phyloP scores from a whole-genome alignment of 2,797 vertebrate genomes.

The Iguana delicatissima region DNA sequence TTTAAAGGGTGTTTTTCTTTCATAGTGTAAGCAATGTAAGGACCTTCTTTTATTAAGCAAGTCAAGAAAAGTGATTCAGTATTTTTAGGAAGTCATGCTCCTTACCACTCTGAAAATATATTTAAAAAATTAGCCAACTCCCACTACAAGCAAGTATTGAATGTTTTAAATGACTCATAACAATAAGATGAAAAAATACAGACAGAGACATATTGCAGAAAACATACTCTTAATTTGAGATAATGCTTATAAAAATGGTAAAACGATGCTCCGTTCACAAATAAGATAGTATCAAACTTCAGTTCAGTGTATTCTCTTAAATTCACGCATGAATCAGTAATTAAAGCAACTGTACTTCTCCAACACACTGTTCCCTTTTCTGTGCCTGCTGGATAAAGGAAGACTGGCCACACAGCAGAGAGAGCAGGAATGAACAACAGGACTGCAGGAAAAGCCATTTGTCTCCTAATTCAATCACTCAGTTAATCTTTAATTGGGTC shows the following conservation, averaged over 20 bases:
- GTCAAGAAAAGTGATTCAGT: neutral
- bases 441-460: neutral
- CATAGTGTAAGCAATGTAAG: fast-evolving
- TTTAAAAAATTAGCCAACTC: neutral
- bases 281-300: neutral
- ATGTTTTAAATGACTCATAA: neutral
- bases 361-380: neutral
- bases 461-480: neutral
- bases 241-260: neutral
- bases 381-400: neutral
- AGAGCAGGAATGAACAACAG: neutral
- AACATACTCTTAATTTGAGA: neutral
- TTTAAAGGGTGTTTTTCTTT: neutral
- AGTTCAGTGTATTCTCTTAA: neutral
- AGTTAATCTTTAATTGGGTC: neutral
- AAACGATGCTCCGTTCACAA: neutral
- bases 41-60: neutral
- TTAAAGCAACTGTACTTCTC: neutral
- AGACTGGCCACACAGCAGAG: neutral
- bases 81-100: neutral
- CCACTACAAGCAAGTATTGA: neutral
- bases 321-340: neutral
- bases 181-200: neutral
- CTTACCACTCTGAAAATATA: neutral
- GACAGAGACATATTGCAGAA: fast-evolving